phyloP scores from a whole-genome alignment of 2,797 vertebrate species.

The Cirrhinus molitorella region DNA sequence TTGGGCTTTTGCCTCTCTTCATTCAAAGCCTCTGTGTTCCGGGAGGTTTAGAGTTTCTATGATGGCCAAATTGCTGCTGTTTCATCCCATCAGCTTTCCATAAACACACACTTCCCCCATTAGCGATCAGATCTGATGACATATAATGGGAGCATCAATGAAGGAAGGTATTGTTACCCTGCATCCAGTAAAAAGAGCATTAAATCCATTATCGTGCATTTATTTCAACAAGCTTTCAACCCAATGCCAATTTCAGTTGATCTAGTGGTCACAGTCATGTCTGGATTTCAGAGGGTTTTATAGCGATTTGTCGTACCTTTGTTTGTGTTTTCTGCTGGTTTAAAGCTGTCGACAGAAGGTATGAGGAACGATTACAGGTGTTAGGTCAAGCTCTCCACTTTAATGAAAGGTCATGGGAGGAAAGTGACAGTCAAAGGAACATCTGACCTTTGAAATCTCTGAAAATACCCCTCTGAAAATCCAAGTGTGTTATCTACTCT shows the following conservation, averaged over 20 bases:
- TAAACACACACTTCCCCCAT: constrained; percentile 45
- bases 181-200: constrained; percentile 14
- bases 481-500: constrained; percentile 1
- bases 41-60: constrained; percentile 32
- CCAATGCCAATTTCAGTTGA: not conserved
- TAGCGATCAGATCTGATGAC: constrained; percentile 42
- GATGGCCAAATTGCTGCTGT: constrained; percentile 44
- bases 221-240: constrained; percentile 23
- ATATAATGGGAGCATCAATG: constrained; percentile 46
- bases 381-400: constrained; percentile 38
- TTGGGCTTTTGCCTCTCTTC: constrained; percentile 14
- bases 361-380: constrained; percentile 37
- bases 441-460: constrained; percentile 29
- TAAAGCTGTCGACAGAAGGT: constrained; percentile 12
- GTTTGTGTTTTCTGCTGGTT: constrained; percentile 25
- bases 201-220: constrained; percentile 17
- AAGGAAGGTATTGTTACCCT: constrained; percentile 34
- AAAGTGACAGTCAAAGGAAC: constrained; percentile 31
- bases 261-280: constrained; percentile 4
- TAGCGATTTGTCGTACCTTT: constrained; percentile 23
- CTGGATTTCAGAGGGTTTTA: not conserved
- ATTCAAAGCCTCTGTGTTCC: constrained; percentile 20
- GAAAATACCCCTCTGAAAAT: not conserved
- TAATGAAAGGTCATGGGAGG: constrained; percentile 40
- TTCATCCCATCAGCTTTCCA: constrained; percentile 45